A percentile compares a stretch with the other conserved stretches of the same genome.
phyloP scores from a whole-genome alignment of 1,140 invertebrate species.

The Telenomus remus region DNA sequence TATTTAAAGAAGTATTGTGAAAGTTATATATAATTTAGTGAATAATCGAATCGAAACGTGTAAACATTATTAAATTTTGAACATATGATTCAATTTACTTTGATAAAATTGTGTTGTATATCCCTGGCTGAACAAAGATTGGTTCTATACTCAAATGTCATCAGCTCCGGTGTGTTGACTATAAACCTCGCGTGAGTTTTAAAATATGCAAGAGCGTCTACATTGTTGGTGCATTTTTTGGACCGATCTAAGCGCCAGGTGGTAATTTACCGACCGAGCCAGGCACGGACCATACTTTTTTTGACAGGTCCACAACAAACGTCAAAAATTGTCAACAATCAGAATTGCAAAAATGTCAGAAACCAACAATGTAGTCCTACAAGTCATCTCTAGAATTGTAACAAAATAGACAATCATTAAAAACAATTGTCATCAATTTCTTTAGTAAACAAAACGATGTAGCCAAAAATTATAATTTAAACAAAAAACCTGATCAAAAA shows the following conservation, averaged over 20 bases:
- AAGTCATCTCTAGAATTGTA: no score
- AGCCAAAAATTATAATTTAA: no score
- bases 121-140: conserved; percentile 8
- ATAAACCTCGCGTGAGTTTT: neutral
- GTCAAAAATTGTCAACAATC: neutral
- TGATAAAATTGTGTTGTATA: conserved; percentile 39
- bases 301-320: neutral
- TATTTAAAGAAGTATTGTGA: no score
- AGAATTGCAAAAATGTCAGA: no score
- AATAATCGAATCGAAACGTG: no score
- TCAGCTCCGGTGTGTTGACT: conserved; percentile 4
- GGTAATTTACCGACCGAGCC: conserved; percentile 22
- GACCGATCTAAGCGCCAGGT: conserved; percentile 6
- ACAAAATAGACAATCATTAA: no score
- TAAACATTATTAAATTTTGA: no score
- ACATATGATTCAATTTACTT: conserved; percentile 22
- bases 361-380: no score
- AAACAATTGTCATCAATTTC: no score
- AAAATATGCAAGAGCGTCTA: conserved; percentile 7
- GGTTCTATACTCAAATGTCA: conserved; percentile 30
- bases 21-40: no score
- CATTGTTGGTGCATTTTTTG: neutral
- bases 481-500: no score
- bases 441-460: no score
- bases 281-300: neutral